A percentile compares a stretch with the other conserved stretches of the same genome.
Evolutionary conservation across 2,113 vertebrate genomes (phyloP).

Genomic region (Cynoglossus semilaevis): DNA sequence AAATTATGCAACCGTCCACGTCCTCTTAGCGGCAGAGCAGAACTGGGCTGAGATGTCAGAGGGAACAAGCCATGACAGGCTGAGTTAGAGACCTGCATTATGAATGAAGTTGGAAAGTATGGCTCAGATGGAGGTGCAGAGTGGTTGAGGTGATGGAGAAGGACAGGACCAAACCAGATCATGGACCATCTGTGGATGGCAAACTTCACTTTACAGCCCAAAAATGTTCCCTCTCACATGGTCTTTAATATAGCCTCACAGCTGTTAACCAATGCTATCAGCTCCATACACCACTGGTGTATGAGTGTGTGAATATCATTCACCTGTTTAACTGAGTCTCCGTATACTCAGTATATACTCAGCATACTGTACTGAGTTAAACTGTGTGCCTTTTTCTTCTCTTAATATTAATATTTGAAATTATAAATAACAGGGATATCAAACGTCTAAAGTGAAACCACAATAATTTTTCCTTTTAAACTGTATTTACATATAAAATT

Average conservation of each 20-base stretch:
- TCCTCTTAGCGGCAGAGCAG: conserved; percentile 71
- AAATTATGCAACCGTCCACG: conserved; percentile 73
- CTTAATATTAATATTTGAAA: no score
- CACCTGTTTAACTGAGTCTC: no score
- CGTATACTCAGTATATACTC: no score
- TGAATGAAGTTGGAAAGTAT: conserved; percentile 72
- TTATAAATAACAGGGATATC: no score
- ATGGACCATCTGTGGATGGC: conserved; percentile 58
- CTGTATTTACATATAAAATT: no score
- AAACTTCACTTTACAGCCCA: conserved; percentile 50
- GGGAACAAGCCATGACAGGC: conserved; percentile 73
- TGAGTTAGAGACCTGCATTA: conserved; percentile 71
- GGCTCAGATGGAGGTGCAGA: conserved; percentile 65
- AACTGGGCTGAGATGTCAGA: conserved; percentile 69
- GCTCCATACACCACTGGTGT: no score
- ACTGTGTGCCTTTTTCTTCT: no score
- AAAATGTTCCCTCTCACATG: conserved; percentile 37
- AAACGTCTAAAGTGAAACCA: no score
- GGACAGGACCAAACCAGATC: conserved; percentile 44
- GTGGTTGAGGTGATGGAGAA: conserved; percentile 63
- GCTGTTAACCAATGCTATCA: conserved; percentile 32
- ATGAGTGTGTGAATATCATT: no score
- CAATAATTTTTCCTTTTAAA: no score
- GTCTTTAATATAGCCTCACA: conserved; percentile 20
- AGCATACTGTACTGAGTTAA: no score